These are phyloP conservation scores for Seira ritae DNA, from an alignment of 2,888 invertebrate genomes.

Conservation along the genomic window DNA sequence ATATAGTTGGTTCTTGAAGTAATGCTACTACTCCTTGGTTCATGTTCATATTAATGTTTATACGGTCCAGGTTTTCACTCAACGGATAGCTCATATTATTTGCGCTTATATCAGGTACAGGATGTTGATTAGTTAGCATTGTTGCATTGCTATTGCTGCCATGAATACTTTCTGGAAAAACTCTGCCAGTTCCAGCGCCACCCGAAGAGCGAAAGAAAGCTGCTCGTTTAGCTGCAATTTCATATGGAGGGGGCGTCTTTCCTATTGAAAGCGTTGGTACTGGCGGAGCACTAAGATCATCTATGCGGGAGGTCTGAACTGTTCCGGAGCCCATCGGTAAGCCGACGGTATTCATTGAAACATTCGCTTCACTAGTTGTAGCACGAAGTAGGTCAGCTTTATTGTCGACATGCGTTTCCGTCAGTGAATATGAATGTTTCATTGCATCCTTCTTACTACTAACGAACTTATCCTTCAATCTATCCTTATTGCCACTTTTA, in stretches of 20 bases:
- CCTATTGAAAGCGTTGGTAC: slow-evolving; percentile 23
- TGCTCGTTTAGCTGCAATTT: slow-evolving; percentile 72
- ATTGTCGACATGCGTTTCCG: slow-evolving; percentile 2
- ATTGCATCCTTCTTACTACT: background rate
- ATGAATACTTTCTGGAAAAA: slow-evolving; percentile 18
- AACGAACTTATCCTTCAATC: background rate
- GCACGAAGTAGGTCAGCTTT: background rate
- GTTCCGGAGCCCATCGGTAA: slow-evolving; percentile 26
- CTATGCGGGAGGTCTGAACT: background rate
- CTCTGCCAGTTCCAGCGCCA: slow-evolving; percentile 50
- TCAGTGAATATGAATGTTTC: background rate
- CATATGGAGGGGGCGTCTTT: slow-evolving; percentile 72
- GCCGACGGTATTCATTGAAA: slow-evolving; percentile 26
- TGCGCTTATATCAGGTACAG: background rate
- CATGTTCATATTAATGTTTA: background rate
- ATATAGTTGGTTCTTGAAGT: slow-evolving; percentile 11
- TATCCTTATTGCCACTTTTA: slow-evolving; percentile 12
- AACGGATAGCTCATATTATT: background rate
- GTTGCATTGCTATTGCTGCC: background rate
- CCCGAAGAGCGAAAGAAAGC: slow-evolving; percentile 71
- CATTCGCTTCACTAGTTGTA: background rate
- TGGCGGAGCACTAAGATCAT: slow-evolving; percentile 7
- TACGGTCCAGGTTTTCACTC: no score
- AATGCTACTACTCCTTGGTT: background rate
- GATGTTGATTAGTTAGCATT: background rate